Base-by-base conservation (phyloP, 2,888 invertebrate genomes). In the Proisotoma minuta region DNA sequence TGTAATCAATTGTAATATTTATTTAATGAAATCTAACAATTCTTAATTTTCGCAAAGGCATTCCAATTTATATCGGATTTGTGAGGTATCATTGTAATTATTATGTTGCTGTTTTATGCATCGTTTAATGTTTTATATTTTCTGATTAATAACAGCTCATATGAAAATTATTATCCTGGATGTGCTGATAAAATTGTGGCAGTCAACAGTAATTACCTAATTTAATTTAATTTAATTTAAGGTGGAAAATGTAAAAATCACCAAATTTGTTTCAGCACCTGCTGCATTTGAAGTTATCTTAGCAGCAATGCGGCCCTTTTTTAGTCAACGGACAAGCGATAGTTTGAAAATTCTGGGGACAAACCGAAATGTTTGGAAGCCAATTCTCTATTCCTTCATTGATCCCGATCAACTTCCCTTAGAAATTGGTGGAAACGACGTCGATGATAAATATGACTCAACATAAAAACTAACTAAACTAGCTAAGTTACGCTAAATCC, bases 101-200 rank as follows among this genome's bases (percentile, higher is more conserved):
- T n/a, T n/a, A n/a, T n/a, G n/a, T n/a, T n/a, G n/a, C n/a, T n/a
- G n/a, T n/a, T n/a, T n/a, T n/a, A n/a, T n/a, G n/a, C n/a, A n/a
- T n/a, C n/a, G n/a, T n/a, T n/a, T n/a, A n/a, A n/a, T n/a, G n/a
- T n/a, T n/a, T n/a, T n/a, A n/a, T n/a, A n/a, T n/a, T n/a, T n/a
- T n/a, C n/a, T n/a, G n/a, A n/a, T n/a, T n/a, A n/a, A n/a, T n/a
- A n/a, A n/a, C n/a, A n/a, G n/a, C n/a, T n/a, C n/a, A n/a, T 43
- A 43, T 43, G 43, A 43, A 43, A 43, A 43, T 43, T 43, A 43
- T 43, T n/a, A 43, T 43, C 43, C 43, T 43, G 18, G 18, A 5
- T 43, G 43, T n/a, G 43, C 43, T n/a, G 43, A 43, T n/a, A 43
- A 5, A n/a, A 12, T 43, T 4, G 4, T 43, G 15, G 18, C 20